phyloP scores from a whole-genome alignment of 2,113 vertebrate genomes.

The Ranitomeya variabilis region DNA sequence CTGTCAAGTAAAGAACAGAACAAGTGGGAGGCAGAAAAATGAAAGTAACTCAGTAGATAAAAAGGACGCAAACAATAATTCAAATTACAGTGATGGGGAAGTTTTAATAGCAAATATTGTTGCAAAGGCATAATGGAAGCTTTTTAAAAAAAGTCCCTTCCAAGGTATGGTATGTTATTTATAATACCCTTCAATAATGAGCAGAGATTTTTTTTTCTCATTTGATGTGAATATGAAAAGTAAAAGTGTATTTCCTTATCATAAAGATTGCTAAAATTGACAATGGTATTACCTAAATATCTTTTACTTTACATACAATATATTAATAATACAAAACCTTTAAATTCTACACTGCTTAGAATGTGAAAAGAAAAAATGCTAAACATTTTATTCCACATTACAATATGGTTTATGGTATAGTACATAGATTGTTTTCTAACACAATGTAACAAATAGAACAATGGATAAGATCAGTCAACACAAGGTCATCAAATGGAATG shows the following conservation, averaged over 20 bases:
- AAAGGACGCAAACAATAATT: constrained; percentile 31
- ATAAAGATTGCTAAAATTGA: not conserved
- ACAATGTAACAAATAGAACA: too few relatives aligned
- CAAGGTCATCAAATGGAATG: too few relatives aligned
- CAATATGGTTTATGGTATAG: too few relatives aligned
- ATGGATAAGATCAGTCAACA: too few relatives aligned
- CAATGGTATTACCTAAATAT: not conserved
- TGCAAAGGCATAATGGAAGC: not conserved
- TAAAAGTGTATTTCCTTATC: not conserved
- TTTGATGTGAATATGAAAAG: not conserved
- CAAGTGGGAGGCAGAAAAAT: constrained; percentile 36
- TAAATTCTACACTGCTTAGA: not conserved
- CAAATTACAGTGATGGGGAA: constrained; percentile 22
- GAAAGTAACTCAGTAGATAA: constrained; percentile 34
- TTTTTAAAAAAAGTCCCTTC: not conserved
- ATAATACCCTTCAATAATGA: not conserved
- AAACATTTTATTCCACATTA: not conserved
- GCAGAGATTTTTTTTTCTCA: not conserved
- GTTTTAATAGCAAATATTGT: constrained; percentile 33
- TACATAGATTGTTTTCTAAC: too few relatives aligned
- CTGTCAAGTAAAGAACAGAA: constrained; percentile 47
- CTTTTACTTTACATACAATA: not conserved
- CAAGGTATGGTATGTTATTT: not conserved
- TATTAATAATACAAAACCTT: not conserved
- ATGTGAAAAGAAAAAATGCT: not conserved